Conservation (phyloP, 2,888 invertebrate species). For the Ormyrus labotus region DNA sequence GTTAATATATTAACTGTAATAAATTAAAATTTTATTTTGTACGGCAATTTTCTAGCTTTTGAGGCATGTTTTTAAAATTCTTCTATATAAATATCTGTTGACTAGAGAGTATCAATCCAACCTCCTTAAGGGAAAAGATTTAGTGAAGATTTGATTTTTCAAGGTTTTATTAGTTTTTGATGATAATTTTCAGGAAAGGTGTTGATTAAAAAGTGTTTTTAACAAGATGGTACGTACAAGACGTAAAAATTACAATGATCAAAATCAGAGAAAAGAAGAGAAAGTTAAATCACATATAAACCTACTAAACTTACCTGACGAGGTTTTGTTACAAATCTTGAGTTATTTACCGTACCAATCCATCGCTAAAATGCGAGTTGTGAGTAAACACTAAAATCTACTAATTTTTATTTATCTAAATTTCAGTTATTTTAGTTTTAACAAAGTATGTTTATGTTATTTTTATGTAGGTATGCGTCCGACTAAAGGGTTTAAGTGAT, state of each 20-base stretch:
- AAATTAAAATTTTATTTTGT: too few relatives aligned
- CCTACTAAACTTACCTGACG: constrained; percentile 26
- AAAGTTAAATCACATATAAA: not conserved
- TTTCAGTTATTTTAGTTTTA: not conserved
- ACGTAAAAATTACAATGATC: constrained; percentile 10
- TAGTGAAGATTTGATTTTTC: too few relatives aligned
- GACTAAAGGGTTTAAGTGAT: constrained; percentile 8
- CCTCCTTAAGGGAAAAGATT: too few relatives aligned
- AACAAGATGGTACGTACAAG: constrained; percentile 35
- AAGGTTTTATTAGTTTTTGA: not conserved
- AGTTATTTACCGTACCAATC: constrained; percentile 2
- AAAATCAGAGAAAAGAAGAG: not conserved
- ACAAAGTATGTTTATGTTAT: not conserved
- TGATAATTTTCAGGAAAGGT: constrained; percentile 24
- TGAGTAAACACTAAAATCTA: not conserved
- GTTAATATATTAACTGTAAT: too few relatives aligned
- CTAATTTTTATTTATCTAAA: not conserved
- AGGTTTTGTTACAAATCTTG: constrained; percentile 16
- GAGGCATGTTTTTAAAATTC: too few relatives aligned
- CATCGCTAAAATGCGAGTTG: constrained; percentile 10
- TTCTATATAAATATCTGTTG: too few relatives aligned
- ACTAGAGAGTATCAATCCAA: too few relatives aligned
- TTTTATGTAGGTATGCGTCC: constrained; percentile 17
- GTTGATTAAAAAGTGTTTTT: not conserved
- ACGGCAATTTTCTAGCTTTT: too few relatives aligned